These are phyloP conservation scores for Tetranychus truncatus DNA, from an alignment of 2,888 invertebrate species.

Conservation along the genomic window DNA sequence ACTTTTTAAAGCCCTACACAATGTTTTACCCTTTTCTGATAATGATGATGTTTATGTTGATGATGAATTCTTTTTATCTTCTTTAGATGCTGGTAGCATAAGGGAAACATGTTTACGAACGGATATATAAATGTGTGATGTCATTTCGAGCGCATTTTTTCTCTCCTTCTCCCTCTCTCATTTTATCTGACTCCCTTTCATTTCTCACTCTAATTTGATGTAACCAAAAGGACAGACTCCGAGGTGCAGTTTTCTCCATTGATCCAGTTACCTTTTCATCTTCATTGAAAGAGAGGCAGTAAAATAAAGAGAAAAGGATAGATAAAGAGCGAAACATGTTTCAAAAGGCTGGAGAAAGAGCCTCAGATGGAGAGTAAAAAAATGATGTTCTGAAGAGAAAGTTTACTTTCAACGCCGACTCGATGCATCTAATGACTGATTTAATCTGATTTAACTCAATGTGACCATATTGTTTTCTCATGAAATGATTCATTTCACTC, in stretches of 20 bases:
- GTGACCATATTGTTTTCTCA: not conserved
- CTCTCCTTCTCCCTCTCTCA: conserved; percentile 6
- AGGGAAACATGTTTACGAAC: conserved; percentile 3
- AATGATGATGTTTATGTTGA: not conserved
- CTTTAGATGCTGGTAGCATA: not conserved
- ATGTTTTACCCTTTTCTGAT: not conserved
- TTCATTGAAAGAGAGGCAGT: not conserved
- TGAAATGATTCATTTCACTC: not conserved
- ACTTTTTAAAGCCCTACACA: not conserved
- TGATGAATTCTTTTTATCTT: not conserved
- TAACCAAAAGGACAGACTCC: not conserved
- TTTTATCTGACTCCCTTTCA: conserved; percentile 29
- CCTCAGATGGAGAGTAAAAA: not conserved
- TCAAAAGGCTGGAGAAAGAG: not conserved
- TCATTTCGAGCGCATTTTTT: not conserved
- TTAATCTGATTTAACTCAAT: not conserved
- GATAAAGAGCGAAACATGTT: not conserved
- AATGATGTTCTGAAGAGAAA: not conserved
- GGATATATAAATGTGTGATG: conserved; percentile 1
- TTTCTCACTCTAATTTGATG: not conserved
- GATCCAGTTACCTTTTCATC: conserved; percentile 1
- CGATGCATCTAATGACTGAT: not conserved
- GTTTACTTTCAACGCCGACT: not conserved
- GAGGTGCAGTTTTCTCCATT: not conserved
- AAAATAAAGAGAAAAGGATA: not conserved